phyloP scores from a whole-genome alignment of 2,113 vertebrate genomes.

The Galbula dea region DNA sequence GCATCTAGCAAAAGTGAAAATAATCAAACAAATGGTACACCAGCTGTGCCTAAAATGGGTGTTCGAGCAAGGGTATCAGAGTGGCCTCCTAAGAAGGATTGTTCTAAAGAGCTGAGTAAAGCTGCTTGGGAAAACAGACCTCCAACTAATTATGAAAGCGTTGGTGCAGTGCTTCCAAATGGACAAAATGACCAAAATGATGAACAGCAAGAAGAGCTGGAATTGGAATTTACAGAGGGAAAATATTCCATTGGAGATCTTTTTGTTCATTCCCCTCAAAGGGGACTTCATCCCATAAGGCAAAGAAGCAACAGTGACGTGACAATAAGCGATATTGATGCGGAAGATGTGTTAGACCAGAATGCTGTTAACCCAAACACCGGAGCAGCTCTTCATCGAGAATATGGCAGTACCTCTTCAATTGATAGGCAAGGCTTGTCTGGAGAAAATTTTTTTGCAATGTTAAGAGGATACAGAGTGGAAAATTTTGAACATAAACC shows the following conservation, averaged over 20 bases:
- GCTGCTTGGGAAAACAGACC: constrained; percentile 83
- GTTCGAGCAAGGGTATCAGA: constrained; percentile 93
- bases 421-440: constrained; percentile 91
- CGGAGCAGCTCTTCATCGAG: constrained; percentile 89
- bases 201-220: constrained; percentile 79
- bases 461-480: constrained; percentile 86
- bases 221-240: constrained; percentile 80
- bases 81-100: constrained; percentile 93
- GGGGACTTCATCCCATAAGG: constrained; percentile 89
- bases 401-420: constrained; percentile 96
- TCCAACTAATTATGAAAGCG: constrained; percentile 80
- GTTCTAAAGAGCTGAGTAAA: constrained; percentile 72
- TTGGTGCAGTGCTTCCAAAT: constrained; percentile 81
- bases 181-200: constrained; percentile 83
- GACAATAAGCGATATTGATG: constrained; percentile 95
- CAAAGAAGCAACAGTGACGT: constrained; percentile 97
- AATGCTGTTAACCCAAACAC: constrained; percentile 95
- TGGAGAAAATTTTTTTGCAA: constrained; percentile 88
- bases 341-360: constrained; percentile 91
- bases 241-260: constrained; percentile 85
- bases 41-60: constrained; percentile 96
- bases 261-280: constrained; percentile 85
- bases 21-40: constrained; percentile 85
- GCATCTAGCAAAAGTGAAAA: constrained; percentile 77
- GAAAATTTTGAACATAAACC: constrained; percentile 85